Evolutionary conservation across 2,888 invertebrate species (phyloP), one percentile per base, ranked within the genome.

Genomic region (Drosophila emarginata): DNA sequence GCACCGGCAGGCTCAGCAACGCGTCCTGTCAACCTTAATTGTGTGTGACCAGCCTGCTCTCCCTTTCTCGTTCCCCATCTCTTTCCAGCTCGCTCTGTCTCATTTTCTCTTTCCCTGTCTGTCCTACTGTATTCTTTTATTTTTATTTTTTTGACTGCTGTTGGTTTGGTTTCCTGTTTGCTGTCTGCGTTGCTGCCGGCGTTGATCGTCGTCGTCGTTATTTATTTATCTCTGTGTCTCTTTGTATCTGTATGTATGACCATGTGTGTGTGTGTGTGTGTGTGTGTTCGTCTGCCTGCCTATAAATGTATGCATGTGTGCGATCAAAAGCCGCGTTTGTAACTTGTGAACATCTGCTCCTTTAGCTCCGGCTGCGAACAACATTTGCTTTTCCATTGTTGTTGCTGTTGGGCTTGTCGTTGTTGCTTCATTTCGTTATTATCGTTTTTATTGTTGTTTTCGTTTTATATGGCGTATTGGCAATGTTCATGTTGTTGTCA

Each of bases 311-410:
- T 37, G 62, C 64, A 64, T 77, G 65, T 60, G 63, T 65, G 62
- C 64, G 70, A 67, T 71, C 72, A 64, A 67, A 71, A 64, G 68
- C 73, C 71, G 75, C 71, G 72, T 87, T 75, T 81, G 88, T 77
- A 71, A 86, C 87, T 85, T 88, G 89, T 90, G 91, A 91, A 91
- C 91, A 91, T 91, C 91, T 91, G 91, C 91, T 91, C 90, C 82
- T 88, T 58, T 36, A 62, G 77, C 64, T 45, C 45, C 45, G 64
- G 74, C 79, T 84, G 79, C 68, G 65, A 84, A 67, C 80, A 61
- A 69, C 73, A 72, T 78, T 86, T 79, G 71, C 69, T 72, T 79
- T 74, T 77, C 77, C 74, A 83, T 77, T 78, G 67, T 65, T 76
- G 51, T 78, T 76, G 62, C 57, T 37, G 53, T 64, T 45, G 45